Percentiles rank a stretch among this genome's conserved stretches.
Conservation (phyloP, 2,113 vertebrate species). For the Gasterosteus nipponicus region DNA sequence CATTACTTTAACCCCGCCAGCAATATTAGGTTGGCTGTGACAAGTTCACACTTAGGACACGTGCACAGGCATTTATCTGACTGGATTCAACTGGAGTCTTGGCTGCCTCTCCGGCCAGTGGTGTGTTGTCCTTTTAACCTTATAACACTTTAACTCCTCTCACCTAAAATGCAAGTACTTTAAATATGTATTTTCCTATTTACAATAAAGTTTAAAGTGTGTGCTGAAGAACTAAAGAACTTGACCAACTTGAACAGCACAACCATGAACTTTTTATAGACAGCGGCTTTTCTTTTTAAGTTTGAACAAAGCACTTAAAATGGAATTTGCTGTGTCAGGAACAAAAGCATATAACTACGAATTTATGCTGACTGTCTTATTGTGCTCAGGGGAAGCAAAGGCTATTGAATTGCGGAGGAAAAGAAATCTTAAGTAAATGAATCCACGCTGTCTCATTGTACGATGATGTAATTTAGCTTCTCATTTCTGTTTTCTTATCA, state of each 20-base stretch:
- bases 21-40: constrained; percentile 30
- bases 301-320: constrained; percentile 5
- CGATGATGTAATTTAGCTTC: constrained; percentile 22
- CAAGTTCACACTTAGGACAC: constrained; percentile 25
- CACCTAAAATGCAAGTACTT: neutral
- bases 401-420: constrained; percentile 49
- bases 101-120: neutral
- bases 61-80: constrained; percentile 9
- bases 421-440: constrained; percentile 37
- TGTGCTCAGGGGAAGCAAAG: constrained; percentile 15
- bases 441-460: constrained; percentile 28
- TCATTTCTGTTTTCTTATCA: constrained; percentile 45
- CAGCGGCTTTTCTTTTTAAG: neutral
- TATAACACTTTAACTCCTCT: neutral
- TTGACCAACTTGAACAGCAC: neutral
- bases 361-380: constrained; percentile 20
- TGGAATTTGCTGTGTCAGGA: constrained; percentile 6
- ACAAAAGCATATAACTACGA: constrained; percentile 7
- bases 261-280: neutral
- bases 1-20: constrained; percentile 37
- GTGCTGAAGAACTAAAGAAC: neutral
- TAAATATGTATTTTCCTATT: neutral
- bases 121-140: neutral
- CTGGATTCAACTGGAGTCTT: neutral
- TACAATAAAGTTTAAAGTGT: neutral